phyloP scores from a whole-genome alignment of 2,113 vertebrate genomes.

The Forbesichthys agassizii region DNA sequence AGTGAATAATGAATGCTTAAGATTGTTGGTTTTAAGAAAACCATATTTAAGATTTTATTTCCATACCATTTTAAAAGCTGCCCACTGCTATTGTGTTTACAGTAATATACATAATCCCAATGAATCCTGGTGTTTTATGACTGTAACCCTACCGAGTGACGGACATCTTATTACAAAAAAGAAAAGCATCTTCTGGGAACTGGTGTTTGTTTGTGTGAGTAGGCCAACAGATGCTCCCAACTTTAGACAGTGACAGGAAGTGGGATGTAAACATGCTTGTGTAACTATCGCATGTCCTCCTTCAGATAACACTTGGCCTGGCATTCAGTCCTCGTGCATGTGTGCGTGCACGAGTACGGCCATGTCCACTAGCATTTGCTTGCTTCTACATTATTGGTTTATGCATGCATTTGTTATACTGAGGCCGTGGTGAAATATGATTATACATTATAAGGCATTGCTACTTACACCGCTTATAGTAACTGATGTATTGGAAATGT shows the following conservation, averaged over 20 bases:
- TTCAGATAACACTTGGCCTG: constrained; percentile 61
- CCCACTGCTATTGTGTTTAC: constrained; percentile 9
- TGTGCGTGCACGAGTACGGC: background rate
- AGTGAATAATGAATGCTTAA: constrained; percentile 16
- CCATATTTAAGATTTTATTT: background rate
- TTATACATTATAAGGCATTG: constrained; percentile 42
- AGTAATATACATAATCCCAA: background rate
- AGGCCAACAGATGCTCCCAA: constrained; percentile 64
- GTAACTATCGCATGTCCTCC: constrained; percentile 66
- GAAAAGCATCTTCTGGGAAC: constrained; percentile 47
- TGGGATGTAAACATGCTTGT: constrained; percentile 75
- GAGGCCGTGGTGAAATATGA: background rate
- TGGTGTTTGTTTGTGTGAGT: constrained; percentile 64
- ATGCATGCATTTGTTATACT: background rate
- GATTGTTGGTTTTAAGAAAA: constrained; percentile 21
- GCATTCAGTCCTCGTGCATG: constrained; percentile 31
- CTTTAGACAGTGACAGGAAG: constrained; percentile 71
- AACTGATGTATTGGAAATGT: constrained; percentile 39
- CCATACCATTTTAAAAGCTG: background rate
- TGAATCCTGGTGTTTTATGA: constrained; percentile 27
- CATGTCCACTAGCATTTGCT: background rate
- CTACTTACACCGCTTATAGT: constrained; percentile 21
- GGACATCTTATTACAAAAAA: constrained; percentile 4
- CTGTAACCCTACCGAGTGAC: background rate
- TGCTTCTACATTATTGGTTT: background rate